These are phyloP conservation scores for Drosophila murphyi DNA, from an alignment of 1,140 invertebrate species.

Conservation along the genomic window DNA sequence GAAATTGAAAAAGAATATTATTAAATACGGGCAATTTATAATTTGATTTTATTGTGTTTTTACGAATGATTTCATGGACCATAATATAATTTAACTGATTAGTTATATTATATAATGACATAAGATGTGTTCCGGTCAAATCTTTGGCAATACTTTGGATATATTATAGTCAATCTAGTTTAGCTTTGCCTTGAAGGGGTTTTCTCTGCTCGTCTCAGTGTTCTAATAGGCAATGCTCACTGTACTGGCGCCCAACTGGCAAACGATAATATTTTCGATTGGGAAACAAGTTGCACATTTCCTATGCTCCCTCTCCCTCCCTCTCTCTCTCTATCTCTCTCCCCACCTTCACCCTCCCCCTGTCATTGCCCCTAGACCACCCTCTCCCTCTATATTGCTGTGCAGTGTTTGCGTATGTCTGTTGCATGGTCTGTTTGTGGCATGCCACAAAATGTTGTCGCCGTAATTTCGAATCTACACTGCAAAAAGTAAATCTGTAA, in stretches of 20 bases:
- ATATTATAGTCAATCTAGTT: neutral
- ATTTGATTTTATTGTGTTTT: too few relatives aligned
- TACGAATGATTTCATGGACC: too few relatives aligned
- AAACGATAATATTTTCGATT: constrained; percentile 20
- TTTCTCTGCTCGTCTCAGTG: neutral
- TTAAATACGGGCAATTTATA: too few relatives aligned
- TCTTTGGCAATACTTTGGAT: too few relatives aligned
- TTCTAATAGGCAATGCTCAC: constrained; percentile 1
- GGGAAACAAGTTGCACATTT: constrained; percentile 42
- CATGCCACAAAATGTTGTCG: constrained; percentile 55
- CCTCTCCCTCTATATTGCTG: too few relatives aligned
- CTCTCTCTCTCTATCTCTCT: constrained; percentile 1
- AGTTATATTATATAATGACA: too few relatives aligned
- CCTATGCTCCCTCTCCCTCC: constrained; percentile 25
- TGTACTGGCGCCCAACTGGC: constrained; percentile 34
- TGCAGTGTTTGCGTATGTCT: neutral
- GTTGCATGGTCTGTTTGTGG: constrained; percentile 18
- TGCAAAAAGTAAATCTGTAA: constrained; percentile 10
- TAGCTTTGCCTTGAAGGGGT: neutral
- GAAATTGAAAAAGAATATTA: too few relatives aligned
- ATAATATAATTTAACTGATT: too few relatives aligned
- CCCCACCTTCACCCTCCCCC: too few relatives aligned
- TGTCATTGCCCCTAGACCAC: too few relatives aligned
- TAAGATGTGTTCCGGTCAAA: too few relatives aligned
- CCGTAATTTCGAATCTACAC: constrained; percentile 37